Conservation (phyloP, 2,113 vertebrate species). For the Albula goreensis region DNA sequence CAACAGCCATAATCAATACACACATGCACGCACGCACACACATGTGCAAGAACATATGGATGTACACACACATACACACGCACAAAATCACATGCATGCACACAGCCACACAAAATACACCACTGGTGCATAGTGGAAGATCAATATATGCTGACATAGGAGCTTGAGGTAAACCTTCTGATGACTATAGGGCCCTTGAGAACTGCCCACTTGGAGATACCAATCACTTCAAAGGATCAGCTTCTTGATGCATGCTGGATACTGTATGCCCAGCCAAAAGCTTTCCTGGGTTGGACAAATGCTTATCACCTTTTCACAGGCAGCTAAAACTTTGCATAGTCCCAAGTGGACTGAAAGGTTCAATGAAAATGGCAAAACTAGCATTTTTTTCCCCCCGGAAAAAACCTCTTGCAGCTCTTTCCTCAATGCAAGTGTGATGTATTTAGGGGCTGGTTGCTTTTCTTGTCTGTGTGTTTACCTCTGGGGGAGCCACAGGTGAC, state of each 20-base stretch:
- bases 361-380: no score
- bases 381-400: neutral
- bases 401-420: neutral
- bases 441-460: no score
- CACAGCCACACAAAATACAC: no score
- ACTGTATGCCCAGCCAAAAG: neutral
- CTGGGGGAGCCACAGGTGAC: constrained; percentile 93
- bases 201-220: neutral
- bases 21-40: constrained; percentile 33
- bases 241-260: neutral
- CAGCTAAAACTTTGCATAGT: neutral
- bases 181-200: neutral
- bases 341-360: neutral
- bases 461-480: constrained; percentile 69
- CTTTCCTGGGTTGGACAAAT: neutral
- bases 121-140: neutral
- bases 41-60: constrained; percentile 2
- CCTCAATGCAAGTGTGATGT: no score
- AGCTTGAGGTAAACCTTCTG: neutral
- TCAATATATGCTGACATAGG: neutral
- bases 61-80: neutral
- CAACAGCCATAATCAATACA: neutral
- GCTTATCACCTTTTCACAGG: neutral
- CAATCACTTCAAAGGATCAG: neutral
- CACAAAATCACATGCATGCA: no score